A percentile compares a stretch with the other conserved stretches of the same genome.
Evolutionary conservation across 2,888 invertebrate genomes (phyloP).

Genomic region (Erannis defoliaria): DNA sequence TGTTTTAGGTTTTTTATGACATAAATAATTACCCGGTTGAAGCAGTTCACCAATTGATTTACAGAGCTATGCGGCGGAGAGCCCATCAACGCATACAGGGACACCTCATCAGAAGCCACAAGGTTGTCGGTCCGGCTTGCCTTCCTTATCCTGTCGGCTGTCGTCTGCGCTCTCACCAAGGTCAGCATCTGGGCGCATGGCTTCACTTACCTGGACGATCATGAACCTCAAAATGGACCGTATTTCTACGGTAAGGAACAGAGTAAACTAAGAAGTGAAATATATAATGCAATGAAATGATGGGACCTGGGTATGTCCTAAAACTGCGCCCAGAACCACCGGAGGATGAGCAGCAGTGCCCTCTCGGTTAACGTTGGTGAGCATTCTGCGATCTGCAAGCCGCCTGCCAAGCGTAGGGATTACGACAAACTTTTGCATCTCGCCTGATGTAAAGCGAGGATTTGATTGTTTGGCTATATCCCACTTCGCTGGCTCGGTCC

Average conservation of each 20-base stretch:
- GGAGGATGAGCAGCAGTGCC: no score
- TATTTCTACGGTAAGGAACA: conserved; percentile 71
- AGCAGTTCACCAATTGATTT: neutral
- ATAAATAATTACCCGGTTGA: neutral
- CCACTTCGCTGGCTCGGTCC: no score
- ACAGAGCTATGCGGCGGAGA: conserved; percentile 67
- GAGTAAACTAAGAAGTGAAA: neutral
- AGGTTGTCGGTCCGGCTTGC: conserved; percentile 49
- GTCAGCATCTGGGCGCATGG: conserved; percentile 78
- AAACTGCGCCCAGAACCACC: no score
- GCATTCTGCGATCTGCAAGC: no score
- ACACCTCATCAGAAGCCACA: conserved; percentile 34
- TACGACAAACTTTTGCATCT: no score
- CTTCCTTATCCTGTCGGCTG: conserved; percentile 60
- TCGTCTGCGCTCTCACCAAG: conserved; percentile 65
- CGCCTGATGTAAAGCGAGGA: no score
- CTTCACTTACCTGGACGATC: conserved; percentile 74
- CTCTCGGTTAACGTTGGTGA: no score
- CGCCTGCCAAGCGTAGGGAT: no score
- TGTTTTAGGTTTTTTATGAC: no score
- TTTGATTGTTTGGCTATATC: no score
- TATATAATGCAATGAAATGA: neutral
- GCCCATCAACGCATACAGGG: conserved; percentile 41
- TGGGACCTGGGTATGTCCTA: no score
- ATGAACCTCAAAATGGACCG: conserved; percentile 73